Evolutionary conservation across 1,140 invertebrate species (phyloP).

Genomic region (Drosophila micromelanica): DNA sequence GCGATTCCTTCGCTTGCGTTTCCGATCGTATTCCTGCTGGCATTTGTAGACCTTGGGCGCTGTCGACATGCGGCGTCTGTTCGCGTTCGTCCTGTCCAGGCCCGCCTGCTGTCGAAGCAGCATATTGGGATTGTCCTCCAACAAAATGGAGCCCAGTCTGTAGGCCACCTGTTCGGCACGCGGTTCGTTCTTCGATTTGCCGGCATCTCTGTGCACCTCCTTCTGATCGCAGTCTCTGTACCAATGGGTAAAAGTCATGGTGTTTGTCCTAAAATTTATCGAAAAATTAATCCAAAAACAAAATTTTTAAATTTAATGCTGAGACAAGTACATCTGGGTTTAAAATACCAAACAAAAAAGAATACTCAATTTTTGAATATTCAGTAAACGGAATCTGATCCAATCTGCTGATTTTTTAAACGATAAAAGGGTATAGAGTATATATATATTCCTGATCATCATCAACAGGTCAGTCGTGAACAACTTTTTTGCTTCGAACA

Average conservation of each 20-base stretch:
- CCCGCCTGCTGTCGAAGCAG: conserved; percentile 49
- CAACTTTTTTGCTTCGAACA: too few species aligned
- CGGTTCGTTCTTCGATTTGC: background rate
- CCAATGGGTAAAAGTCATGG: conserved; percentile 40
- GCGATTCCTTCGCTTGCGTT: background rate
- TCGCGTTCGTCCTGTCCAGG: conserved; percentile 13
- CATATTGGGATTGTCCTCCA: conserved; percentile 18
- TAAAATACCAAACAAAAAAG: too few species aligned
- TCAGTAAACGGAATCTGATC: too few species aligned
- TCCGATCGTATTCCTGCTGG: conserved; percentile 32
- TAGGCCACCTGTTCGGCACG: conserved; percentile 27
- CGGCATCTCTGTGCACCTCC: background rate
- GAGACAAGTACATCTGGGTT: too few species aligned
- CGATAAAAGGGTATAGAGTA: too few species aligned
- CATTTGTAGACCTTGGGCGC: conserved; percentile 11
- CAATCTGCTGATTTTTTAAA: too few species aligned
- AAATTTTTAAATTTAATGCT: background rate
- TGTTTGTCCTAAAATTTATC: background rate
- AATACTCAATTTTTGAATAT: too few species aligned
- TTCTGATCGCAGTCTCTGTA: conserved; percentile 10
- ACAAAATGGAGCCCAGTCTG: conserved; percentile 20
- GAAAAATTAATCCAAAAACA: background rate
- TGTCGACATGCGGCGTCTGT: background rate
- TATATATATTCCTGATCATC: too few species aligned
- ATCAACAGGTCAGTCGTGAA: too few species aligned